Evolutionary conservation across 2,797 vertebrate species (phyloP).

Genomic region (Gephyroberyx darwinii): DNA sequence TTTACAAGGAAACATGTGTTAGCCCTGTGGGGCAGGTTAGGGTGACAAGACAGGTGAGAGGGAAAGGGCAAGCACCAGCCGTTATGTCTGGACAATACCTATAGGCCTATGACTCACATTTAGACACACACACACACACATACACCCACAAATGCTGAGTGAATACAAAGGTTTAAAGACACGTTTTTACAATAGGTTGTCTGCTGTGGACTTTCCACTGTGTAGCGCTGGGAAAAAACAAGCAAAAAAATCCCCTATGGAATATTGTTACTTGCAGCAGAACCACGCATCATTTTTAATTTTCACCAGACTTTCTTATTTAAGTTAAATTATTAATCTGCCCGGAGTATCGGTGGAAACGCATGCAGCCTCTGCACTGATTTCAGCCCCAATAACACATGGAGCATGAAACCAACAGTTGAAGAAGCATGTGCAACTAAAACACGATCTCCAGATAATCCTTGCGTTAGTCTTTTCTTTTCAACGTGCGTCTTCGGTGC

Average conservation of each 20-base stretch:
- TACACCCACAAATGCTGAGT: background rate
- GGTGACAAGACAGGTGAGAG: conserved; percentile 76
- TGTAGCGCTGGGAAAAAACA: conserved; percentile 8
- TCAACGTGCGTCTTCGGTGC: background rate
- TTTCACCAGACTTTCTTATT: conserved; percentile 63
- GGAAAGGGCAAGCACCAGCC: conserved; percentile 60
- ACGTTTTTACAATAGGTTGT: background rate
- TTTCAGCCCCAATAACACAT: conserved; percentile 67
- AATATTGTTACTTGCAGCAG: conserved; percentile 35
- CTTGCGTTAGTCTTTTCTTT: conserved; percentile 19
- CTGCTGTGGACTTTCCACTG: background rate
- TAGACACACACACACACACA: conserved; percentile 21
- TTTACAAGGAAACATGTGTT: conserved; percentile 79
- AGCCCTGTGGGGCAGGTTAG: conserved; percentile 74
- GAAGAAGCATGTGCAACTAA: conserved; percentile 50
- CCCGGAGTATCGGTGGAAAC: conserved; percentile 72
- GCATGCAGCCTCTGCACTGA: conserved; percentile 71
- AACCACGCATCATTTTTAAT: conserved; percentile 48
- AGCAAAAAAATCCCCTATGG: background rate
- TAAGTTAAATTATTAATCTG: conserved; percentile 73
- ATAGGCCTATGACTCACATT: conserved; percentile 28
- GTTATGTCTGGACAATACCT: conserved; percentile 61
- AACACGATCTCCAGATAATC: conserved; percentile 35
- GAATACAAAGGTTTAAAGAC: conserved; percentile 8
- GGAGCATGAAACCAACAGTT: conserved; percentile 61